Base-by-base conservation (phyloP, 2,113 vertebrate species). In the Pseudolaguvia tuberculata region DNA sequence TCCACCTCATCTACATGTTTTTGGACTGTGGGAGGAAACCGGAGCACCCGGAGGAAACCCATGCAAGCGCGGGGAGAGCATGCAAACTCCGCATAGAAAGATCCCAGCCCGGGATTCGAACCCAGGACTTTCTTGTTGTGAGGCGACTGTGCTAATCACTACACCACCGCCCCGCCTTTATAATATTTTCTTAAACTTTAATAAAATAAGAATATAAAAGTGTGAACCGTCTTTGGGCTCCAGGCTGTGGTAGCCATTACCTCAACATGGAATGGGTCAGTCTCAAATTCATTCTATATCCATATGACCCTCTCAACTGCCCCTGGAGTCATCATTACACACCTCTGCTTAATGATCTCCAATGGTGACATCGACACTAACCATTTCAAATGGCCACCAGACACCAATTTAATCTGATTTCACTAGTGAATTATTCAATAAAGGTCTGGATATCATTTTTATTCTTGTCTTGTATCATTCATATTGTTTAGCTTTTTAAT, bases 311-410 rank as follows among this genome's bases (percentile, higher is more conserved):
- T 48, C 78, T 82, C 77, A 27, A 9, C 72, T 66, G 39, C 80
- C 81, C 83, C 80, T 50, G 59, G 59, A 76, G 84, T 86, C 79
- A 84, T 85, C 85, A 87, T 87, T 85, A 86, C 62, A 87, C 77
- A 83, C 75, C 79, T 76, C 62, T 83, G 77, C 79, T 86, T 84
- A 85, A 86, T 87, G 81, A 84, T 78, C 81, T 77, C 75, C 77
- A 76, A 79, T 79, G 80, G 52, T 78, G 80, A 80, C 78, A 79
- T 79, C 83, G 71, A 80, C 77, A 80, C 79, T 77, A 63, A 52
- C 67, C 73, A 75, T 83, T 85, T 84, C 72, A 58, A 62, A 76
- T 67, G 76, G 62, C 58, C 75, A 73, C 67, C 57, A 66, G 56
- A 83, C 83, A 79, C 55, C 66, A 55, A 55, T 53, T 72, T 72